Conservation (phyloP, 1,140 invertebrate genomes). For the Pinna nobilis region DNA sequence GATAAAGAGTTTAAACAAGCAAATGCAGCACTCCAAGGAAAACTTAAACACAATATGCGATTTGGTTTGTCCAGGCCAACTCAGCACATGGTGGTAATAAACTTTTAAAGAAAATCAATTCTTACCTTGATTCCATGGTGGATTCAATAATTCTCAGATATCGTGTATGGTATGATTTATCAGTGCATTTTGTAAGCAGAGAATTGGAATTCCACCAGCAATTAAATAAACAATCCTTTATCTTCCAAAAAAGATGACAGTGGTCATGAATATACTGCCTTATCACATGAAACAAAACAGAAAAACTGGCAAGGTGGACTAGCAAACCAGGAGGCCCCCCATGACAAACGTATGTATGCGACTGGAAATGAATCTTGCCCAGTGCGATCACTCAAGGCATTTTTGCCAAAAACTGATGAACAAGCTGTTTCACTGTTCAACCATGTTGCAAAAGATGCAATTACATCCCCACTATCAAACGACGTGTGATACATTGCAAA, state of each 20-base stretch:
- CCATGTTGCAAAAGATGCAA: neutral
- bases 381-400: neutral
- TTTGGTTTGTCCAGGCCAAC: slow-evolving; percentile 5
- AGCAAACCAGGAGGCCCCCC: neutral
- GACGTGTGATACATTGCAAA: slow-evolving; percentile 18
- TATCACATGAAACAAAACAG: slow-evolving; percentile 24
- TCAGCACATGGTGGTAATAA: slow-evolving; percentile 11
- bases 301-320: slow-evolving; percentile 21
- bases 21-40: slow-evolving; percentile 2
- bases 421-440: slow-evolving; percentile 2
- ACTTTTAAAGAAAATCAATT: neutral
- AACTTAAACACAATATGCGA: slow-evolving; percentile 12
- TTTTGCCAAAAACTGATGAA: slow-evolving; percentile 6
- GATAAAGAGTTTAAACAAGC: slow-evolving; percentile 32
- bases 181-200: slow-evolving; percentile 3
- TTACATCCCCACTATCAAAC: neutral
- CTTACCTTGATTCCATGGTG: neutral
- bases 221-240: slow-evolving; percentile 1
- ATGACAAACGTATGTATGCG: slow-evolving; percentile 26
- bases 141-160: slow-evolving; percentile 16
- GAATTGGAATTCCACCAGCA: slow-evolving; percentile 34
- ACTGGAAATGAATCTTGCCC: neutral
- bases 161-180: slow-evolving; percentile 17
- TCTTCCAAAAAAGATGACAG: slow-evolving; percentile 27
- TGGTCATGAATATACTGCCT: slow-evolving; percentile 17